These are phyloP conservation scores for Engraulis encrasicolus DNA, from an alignment of 2,113 vertebrate species.

Conservation along the genomic window DNA sequence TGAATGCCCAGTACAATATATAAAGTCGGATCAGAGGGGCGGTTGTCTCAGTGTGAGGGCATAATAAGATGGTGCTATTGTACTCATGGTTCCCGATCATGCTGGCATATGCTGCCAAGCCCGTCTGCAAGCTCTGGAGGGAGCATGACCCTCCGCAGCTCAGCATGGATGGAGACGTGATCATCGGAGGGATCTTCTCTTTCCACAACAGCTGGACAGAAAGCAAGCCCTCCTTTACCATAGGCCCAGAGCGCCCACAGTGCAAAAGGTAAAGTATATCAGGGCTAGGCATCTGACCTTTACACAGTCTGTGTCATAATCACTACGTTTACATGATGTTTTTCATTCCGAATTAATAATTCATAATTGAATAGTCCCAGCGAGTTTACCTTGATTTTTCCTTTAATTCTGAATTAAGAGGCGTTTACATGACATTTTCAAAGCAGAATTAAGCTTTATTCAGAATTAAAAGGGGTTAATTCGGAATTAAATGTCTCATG, in stretches of 20 bases:
- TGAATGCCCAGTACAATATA: conserved; percentile 18
- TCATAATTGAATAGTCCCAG: too few relatives aligned
- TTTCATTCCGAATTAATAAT: too few relatives aligned
- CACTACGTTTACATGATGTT: too few relatives aligned
- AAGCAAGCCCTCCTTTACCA: conserved; percentile 43
- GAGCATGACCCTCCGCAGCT: conserved; percentile 46
- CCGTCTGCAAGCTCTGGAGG: conserved; percentile 48
- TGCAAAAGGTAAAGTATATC: conserved; percentile 55
- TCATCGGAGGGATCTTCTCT: conserved; percentile 60
- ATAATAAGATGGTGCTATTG: conserved; percentile 45
- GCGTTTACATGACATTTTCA: too few relatives aligned
- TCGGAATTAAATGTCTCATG: too few relatives aligned
- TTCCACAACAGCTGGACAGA: conserved; percentile 58
- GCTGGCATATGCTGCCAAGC: conserved; percentile 39
- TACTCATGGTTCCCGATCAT: conserved; percentile 48
- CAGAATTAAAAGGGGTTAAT: too few relatives aligned
- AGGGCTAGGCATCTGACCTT: neutral
- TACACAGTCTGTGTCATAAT: neutral
- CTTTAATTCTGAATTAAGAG: too few relatives aligned
- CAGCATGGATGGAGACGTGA: conserved; percentile 55
- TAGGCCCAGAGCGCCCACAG: conserved; percentile 43
- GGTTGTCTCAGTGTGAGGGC: neutral
- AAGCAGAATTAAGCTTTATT: too few relatives aligned
- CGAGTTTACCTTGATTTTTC: too few relatives aligned
- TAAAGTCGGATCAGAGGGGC: conserved; percentile 25